Percentiles rank a stretch among this genome's conserved stretches.
These are phyloP conservation scores for Odontophorus gujanensis DNA, from an alignment of 2,113 vertebrate genomes.

Conservation along the genomic window DNA sequence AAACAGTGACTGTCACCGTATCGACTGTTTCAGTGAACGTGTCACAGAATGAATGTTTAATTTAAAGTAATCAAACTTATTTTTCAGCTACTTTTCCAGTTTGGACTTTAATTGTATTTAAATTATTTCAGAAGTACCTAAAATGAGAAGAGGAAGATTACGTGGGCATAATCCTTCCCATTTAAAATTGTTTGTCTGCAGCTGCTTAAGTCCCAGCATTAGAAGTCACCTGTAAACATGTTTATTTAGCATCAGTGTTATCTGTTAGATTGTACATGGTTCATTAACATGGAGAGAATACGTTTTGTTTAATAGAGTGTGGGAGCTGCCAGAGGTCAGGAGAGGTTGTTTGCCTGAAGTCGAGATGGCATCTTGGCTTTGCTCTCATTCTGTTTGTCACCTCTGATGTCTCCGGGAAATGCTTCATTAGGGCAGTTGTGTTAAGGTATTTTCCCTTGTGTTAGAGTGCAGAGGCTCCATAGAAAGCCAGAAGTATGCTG, in stretches of 20 bases:
- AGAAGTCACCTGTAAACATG: conserved; percentile 24
- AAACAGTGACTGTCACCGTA: not conserved
- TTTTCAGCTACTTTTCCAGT: not conserved
- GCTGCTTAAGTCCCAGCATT: conserved; percentile 21
- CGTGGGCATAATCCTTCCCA: not conserved
- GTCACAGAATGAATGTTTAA: not conserved
- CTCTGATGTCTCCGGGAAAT: not conserved
- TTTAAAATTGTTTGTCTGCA: conserved; percentile 42
- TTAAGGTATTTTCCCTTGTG: not conserved
- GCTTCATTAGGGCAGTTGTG: not conserved
- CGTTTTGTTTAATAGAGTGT: conserved; percentile 56
- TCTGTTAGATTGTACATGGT: conserved; percentile 55
- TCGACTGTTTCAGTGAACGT: not conserved
- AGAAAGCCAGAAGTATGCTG: conserved; percentile 13
- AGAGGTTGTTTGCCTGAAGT: conserved; percentile 57
- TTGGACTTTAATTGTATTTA: not conserved
- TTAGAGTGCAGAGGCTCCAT: not conserved
- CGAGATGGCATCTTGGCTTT: conserved; percentile 60
- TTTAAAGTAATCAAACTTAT: not conserved
- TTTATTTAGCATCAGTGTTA: conserved; percentile 59
- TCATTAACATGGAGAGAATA: conserved; percentile 65
- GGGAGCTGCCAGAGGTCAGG: conserved; percentile 55
- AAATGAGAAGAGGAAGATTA: conserved; percentile 18
- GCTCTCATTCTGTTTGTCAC: conserved; percentile 39
- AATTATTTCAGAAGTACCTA: conserved; percentile 10